These are phyloP conservation scores for Pangasius sanitwongsei DNA, from an alignment of 2,797 vertebrate genomes.

Conservation along the genomic window DNA sequence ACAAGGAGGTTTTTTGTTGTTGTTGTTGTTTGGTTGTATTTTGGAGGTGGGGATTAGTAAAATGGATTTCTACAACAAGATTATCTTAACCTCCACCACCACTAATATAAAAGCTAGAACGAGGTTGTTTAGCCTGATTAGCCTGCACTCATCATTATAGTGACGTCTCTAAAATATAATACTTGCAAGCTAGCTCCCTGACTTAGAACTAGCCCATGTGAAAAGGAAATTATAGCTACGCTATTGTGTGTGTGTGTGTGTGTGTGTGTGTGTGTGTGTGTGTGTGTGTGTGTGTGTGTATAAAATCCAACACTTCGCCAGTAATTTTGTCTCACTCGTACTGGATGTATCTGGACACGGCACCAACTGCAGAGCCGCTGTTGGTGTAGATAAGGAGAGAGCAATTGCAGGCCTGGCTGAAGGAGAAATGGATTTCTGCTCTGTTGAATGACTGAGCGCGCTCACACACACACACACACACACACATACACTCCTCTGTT, in stretches of 20 bases:
- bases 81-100: neutral
- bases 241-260: conserved; percentile 66
- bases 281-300: conserved; percentile 31
- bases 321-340: conserved; percentile 73
- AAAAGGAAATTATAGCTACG: conserved; percentile 50
- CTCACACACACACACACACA: conserved; percentile 25
- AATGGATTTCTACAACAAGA: neutral
- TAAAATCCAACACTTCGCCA: conserved; percentile 70
- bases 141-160: neutral
- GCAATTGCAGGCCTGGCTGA: conserved; percentile 69
- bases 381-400: conserved; percentile 83
- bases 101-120: neutral
- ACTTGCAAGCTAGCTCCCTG: neutral
- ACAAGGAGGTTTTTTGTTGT: neutral
- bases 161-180: neutral
- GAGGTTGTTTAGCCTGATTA: neutral
- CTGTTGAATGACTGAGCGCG: neutral
- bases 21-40: neutral
- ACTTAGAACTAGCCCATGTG: neutral
- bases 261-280: conserved; percentile 33
- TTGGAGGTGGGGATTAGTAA: neutral
- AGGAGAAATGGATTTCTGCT: conserved; percentile 35
- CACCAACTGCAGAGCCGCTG: conserved; percentile 47
- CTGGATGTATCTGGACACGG: conserved; percentile 76
- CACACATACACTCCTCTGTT: conserved; percentile 23